These are phyloP conservation scores for Homalodisca vitripennis DNA, from an alignment of 1,140 invertebrate species.

Conservation along the genomic window DNA sequence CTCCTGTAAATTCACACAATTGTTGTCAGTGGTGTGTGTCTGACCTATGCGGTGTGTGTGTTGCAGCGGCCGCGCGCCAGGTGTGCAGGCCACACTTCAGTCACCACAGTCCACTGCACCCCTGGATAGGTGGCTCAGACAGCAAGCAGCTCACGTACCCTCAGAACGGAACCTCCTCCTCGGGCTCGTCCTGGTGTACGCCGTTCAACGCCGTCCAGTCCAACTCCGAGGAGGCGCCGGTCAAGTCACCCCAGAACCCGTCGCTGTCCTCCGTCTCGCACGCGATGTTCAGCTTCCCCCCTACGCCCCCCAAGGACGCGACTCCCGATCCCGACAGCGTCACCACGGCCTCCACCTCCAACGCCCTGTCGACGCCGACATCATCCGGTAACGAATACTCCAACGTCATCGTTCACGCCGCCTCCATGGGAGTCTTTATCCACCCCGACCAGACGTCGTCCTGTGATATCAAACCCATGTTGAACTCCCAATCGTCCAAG, in stretches of 20 bases:
- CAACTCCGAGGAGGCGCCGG: constrained; percentile 25
- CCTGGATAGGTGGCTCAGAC: constrained; percentile 32
- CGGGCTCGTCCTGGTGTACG: constrained; percentile 30
- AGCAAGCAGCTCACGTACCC: constrained; percentile 24
- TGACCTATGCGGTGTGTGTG: constrained; percentile 15
- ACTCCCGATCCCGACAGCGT: constrained; percentile 39
- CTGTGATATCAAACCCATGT: constrained; percentile 40
- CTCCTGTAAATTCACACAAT: too few relatives aligned
- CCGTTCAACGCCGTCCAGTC: constrained; percentile 34
- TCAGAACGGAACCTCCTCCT: constrained; percentile 19
- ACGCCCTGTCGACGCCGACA: constrained; percentile 8
- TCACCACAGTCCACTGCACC: constrained; percentile 36
- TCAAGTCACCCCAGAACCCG: constrained; percentile 17
- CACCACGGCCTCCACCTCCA: constrained; percentile 36
- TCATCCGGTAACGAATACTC: constrained; percentile 36
- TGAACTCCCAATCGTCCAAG: constrained; percentile 38
- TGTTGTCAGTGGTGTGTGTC: not conserved
- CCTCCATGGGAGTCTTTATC: constrained; percentile 41
- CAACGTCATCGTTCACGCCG: constrained; percentile 38
- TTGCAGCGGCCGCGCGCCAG: constrained; percentile 37
- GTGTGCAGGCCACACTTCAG: constrained; percentile 38
- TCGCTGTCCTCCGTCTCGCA: constrained; percentile 28
- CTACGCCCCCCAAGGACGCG: constrained; percentile 40
- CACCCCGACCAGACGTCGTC: constrained; percentile 38
- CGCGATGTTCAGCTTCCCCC: constrained; percentile 42